These are phyloP conservation scores for Bombus vancouverensis DNA, from an alignment of 1,140 invertebrate species.

Conservation along the genomic window DNA sequence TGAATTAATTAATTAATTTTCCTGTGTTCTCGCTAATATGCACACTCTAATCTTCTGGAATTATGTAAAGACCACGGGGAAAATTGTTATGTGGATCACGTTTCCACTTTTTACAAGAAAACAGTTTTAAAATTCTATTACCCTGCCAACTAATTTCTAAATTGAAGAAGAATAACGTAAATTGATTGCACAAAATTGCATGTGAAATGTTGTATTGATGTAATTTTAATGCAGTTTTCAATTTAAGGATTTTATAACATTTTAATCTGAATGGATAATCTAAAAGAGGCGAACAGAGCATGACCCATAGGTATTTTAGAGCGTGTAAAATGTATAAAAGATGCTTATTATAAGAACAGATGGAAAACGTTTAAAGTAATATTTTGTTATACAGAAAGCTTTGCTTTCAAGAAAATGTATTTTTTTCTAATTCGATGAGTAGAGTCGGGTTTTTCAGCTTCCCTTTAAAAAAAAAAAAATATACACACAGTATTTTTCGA, in stretches of 20 bases:
- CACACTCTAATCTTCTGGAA: neutral
- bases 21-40: neutral
- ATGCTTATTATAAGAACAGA: neutral
- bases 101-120: neutral
- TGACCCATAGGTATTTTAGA: too few species aligned
- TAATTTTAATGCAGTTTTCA: too few species aligned
- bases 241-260: too few species aligned
- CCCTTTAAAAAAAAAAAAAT: neutral
- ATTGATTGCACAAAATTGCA: too few species aligned
- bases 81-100: neutral
- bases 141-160: too few species aligned
- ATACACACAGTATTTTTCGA: neutral
- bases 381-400: neutral
- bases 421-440: neutral
- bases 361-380: neutral
- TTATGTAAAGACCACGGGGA: neutral
- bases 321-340: too few species aligned
- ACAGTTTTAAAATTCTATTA: neutral
- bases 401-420: neutral
- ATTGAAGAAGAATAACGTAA: too few species aligned
- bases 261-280: too few species aligned
- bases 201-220: too few species aligned
- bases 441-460: neutral
- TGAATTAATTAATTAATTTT: conserved; percentile 45
- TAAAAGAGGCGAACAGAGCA: too few species aligned